These are phyloP conservation scores for Pongo abelii DNA, from an alignment of 2,113 vertebrate species.

Conservation along the genomic window DNA sequence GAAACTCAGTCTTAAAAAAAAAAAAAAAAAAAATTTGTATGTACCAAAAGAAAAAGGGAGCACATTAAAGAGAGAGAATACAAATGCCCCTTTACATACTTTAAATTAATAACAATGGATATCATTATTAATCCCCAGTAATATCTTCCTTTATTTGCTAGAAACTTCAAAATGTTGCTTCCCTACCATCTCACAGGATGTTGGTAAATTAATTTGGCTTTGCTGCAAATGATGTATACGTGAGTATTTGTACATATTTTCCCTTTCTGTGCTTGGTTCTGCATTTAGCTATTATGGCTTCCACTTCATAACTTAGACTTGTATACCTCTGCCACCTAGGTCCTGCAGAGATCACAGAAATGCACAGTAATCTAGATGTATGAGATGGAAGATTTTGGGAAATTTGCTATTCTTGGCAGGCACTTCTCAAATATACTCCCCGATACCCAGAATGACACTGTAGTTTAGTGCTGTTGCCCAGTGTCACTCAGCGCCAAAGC, in stretches of 20 bases:
- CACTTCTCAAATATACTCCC: background rate
- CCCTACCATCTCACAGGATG: background rate
- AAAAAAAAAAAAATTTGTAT: background rate
- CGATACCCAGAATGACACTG: background rate
- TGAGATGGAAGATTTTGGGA: background rate
- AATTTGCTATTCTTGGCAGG: background rate
- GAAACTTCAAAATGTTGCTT: constrained; percentile 7
- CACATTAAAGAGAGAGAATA: background rate
- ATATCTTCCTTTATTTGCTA: background rate
- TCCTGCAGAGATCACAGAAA: constrained; percentile 10
- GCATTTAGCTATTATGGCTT: background rate
- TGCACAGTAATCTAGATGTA: background rate
- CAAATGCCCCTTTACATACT: background rate
- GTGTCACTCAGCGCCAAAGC: background rate
- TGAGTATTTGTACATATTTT: background rate
- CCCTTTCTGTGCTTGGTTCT: background rate
- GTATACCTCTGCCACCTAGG: background rate
- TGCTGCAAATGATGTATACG: background rate
- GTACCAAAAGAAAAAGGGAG: constrained; percentile 16
- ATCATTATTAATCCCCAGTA: background rate
- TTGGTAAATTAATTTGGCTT: background rate
- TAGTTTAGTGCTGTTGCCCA: background rate
- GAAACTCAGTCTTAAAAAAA: no score
- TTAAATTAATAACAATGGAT: background rate
- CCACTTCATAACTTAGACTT: background rate